Evolutionary conservation across 2,113 vertebrate species (phyloP).

Genomic region (Dromaius novaehollandiae): DNA sequence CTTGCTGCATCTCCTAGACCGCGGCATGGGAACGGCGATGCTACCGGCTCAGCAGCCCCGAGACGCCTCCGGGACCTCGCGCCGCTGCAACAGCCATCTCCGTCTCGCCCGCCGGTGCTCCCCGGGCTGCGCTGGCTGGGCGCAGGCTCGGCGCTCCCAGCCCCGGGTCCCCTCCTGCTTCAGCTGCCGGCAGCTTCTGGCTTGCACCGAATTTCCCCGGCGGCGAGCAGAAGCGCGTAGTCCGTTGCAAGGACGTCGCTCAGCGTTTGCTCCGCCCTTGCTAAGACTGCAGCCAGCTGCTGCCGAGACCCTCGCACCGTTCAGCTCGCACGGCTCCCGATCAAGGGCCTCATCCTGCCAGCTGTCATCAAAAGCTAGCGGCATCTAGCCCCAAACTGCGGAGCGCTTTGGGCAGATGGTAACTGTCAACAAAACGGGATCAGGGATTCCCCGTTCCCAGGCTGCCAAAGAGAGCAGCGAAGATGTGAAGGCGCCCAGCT

Average conservation of each 20-base stretch:
- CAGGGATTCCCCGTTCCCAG: background rate
- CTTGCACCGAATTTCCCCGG: background rate
- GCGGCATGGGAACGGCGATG: background rate
- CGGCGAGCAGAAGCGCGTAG: conserved; percentile 1
- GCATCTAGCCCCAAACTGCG: background rate
- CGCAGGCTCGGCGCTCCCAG: background rate
- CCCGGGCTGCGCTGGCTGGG: too few relatives aligned
- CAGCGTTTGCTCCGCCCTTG: background rate
- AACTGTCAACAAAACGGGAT: background rate
- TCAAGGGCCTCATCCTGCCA: background rate
- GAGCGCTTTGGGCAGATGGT: background rate
- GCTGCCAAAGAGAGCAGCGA: background rate
- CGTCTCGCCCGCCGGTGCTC: too few relatives aligned
- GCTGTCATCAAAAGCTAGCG: background rate
- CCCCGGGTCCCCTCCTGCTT: background rate
- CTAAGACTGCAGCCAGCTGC: background rate
- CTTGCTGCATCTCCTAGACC: background rate
- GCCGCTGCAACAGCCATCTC: too few relatives aligned
- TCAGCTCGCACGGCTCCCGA: background rate
- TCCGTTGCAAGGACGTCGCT: background rate
- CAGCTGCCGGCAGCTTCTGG: background rate
- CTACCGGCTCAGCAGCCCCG: background rate
- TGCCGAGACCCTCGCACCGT: fast-evolving
- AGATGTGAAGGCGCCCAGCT: background rate
- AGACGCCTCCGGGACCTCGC: too few relatives aligned